Evolutionary conservation across 2,888 invertebrate genomes (phyloP), one percentile per base, ranked within the genome.

Genomic region (Craniophora ligustri): DNA sequence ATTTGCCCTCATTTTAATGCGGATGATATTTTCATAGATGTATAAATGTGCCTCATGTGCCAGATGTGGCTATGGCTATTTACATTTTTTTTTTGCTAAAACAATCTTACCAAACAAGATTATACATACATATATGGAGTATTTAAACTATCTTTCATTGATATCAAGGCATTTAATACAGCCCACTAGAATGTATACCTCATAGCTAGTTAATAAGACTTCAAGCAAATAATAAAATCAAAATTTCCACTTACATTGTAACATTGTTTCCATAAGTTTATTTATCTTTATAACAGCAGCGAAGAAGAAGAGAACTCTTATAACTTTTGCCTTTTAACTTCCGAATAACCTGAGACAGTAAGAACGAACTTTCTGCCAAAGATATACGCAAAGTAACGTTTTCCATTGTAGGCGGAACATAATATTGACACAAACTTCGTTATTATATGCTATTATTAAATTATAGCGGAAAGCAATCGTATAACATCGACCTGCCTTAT

Each of bases 1-100:
- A 76, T 75, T 67, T 66, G 70, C 62, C 57, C 57, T 49, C 38
- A 58, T 45, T 42, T 59, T 59, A 55, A 51, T 39, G 35, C 30
- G 40, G 15, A 48, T 48, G 21, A 38, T 42, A 38, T 42, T 21
- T 5, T 30, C 18, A 5, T 26, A n/a, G 40, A 26, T 23, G 7
- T 11, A 15, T 30, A 19, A 3, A 46, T 40, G 3, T 11, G 2
- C 11, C 3, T n/a, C 15, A 19, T 19, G 3, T 11, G 7, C 2
- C 3, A 14, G 5, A 6, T 28, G 7, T 10, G 1, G 35, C 28
- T 23, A n/a, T n/a, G n/a, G n/a, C n/a, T n/a, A n/a, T n/a, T n/a
- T n/a, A n/a, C n/a, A n/a, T n/a, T n/a, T n/a, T n/a, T n/a, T n/a
- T n/a, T n/a, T n/a, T n/a, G n/a, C n/a, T n/a, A n/a, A n/a, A n/a